Percentiles rank a stretch among this genome's conserved stretches.
Evolutionary conservation across 2,888 invertebrate species (phyloP).

Genomic region (Lasioglossum calceatum): DNA sequence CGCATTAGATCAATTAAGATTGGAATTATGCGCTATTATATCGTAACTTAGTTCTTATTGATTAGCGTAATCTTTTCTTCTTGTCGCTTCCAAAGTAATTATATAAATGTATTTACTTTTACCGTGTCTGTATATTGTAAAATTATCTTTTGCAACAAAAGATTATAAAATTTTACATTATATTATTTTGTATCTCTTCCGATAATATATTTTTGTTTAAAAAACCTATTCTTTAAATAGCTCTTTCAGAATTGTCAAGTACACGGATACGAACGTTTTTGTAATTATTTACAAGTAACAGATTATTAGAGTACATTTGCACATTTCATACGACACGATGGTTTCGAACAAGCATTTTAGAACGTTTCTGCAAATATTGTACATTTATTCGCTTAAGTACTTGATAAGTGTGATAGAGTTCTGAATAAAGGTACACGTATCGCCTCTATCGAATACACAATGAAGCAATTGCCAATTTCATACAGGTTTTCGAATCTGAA

Average conservation of each 20-base stretch:
- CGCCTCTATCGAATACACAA: slow-evolving; percentile 55
- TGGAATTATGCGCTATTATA: background rate
- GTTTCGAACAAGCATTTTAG: slow-evolving; percentile 42
- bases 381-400: slow-evolving; percentile 71
- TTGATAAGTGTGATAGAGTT: slow-evolving; percentile 68
- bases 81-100: slow-evolving; percentile 6
- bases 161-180: background rate
- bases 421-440: slow-evolving; percentile 58
- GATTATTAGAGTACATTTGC: slow-evolving; percentile 16
- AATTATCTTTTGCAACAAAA: background rate
- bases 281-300: background rate
- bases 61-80: background rate
- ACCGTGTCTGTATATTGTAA: background rate
- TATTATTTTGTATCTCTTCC: background rate
- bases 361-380: slow-evolving; percentile 79
- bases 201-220: background rate
- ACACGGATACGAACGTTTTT: background rate
- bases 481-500: slow-evolving; percentile 61
- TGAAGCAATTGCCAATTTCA: slow-evolving; percentile 57
- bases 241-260: slow-evolving; percentile 30
- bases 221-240: background rate
- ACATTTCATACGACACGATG: slow-evolving; percentile 12
- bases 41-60: background rate
- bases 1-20: slow-evolving; percentile 1
- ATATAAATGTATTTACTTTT: slow-evolving; percentile 8